Evolutionary conservation across 2,113 vertebrate species (phyloP).

Genomic region (Corvus cornix): DNA sequence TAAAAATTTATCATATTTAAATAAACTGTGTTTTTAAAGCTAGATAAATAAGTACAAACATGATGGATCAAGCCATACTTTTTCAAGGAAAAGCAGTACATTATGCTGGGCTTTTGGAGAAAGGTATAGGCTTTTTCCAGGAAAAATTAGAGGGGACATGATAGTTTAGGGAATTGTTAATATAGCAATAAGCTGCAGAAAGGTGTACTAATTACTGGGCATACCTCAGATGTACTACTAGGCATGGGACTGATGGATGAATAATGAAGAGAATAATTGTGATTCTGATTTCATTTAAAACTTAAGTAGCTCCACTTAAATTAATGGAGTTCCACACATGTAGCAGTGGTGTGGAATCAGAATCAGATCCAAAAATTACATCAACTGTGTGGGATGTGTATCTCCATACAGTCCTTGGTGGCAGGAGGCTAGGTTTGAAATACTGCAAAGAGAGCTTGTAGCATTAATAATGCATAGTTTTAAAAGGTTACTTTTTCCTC

Average conservation of each 20-base stretch:
- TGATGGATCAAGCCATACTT: not conserved
- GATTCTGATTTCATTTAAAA: constrained; percentile 41
- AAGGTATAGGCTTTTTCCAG: not conserved
- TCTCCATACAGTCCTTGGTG: not conserved
- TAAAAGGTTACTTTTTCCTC: not conserved
- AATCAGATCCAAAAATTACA: not conserved
- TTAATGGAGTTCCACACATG: not conserved
- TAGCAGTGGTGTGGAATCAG: not conserved
- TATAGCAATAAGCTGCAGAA: constrained; percentile 28
- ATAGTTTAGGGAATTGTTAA: constrained; percentile 47
- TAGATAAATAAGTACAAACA: not conserved
- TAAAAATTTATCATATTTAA: constrained; percentile 11
- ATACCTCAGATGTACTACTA: not conserved
- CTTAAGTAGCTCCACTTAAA: not conserved
- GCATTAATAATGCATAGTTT: constrained; percentile 11
- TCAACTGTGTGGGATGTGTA: not conserved
- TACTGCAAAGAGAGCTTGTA: not conserved
- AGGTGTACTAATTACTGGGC: constrained; percentile 22
- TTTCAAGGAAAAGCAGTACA: not conserved
- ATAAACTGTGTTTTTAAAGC: constrained; percentile 17
- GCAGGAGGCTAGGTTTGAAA: not conserved
- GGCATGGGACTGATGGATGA: constrained; percentile 10
- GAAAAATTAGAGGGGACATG: not conserved
- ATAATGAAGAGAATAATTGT: constrained; percentile 12
- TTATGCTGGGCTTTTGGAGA: not conserved